Evolutionary conservation across 2,888 invertebrate genomes (phyloP).

Genomic region (Ophion obscuratus): DNA sequence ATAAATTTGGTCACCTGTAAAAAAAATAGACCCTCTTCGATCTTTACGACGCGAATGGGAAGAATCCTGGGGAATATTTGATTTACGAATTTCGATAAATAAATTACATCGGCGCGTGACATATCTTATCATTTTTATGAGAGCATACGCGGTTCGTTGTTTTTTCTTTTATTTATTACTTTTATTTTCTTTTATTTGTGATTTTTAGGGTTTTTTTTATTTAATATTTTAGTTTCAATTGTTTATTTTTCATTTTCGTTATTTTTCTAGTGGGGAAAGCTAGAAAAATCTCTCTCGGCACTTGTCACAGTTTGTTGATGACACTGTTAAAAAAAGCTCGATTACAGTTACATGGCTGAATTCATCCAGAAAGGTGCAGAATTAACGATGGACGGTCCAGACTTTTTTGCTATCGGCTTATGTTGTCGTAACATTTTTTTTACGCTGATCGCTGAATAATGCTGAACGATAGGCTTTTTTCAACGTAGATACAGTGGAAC

Average conservation of each 20-base stretch:
- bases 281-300: not conserved
- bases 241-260: too few relatives aligned
- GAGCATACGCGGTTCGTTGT: not conserved
- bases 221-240: too few relatives aligned
- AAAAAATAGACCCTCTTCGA: conserved; percentile 16
- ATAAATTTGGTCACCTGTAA: conserved; percentile 17
- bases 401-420: not conserved
- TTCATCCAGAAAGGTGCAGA: not conserved
- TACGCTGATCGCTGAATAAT: too few relatives aligned
- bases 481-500: too few relatives aligned
- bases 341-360: not conserved
- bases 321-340: not conserved
- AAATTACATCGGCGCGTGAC: not conserved
- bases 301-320: not conserved
- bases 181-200: too few relatives aligned
- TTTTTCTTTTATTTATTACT: not conserved
- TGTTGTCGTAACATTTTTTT: too few relatives aligned
- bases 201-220: too few relatives aligned
- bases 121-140: not conserved
- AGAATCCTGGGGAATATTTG: not conserved
- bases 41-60: conserved; percentile 11
- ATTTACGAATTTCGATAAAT: not conserved
- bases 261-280: not conserved
- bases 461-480: too few relatives aligned
- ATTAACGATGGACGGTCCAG: not conserved